Base-by-base conservation (phyloP, 2,797 vertebrate genomes). In the Setipinna tenuifilis region DNA sequence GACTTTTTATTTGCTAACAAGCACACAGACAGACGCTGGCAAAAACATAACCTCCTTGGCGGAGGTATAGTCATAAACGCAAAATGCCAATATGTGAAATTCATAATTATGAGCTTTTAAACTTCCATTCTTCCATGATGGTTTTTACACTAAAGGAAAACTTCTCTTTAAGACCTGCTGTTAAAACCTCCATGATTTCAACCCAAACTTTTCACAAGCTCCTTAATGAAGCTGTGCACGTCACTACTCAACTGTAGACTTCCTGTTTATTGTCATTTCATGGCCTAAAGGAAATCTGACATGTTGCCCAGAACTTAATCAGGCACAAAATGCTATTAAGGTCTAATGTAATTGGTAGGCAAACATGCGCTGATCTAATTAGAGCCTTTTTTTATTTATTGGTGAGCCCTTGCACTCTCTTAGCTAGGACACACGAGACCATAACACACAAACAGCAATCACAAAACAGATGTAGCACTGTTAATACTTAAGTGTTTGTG, bases 321-420 rank as follows among this genome's bases (percentile, higher is more conserved):
- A 78, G 71, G 71, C 71, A 44, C 35, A 78, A 78, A 78, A 78
- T 78, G 71, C 35, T 16, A 78, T 78, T 78, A 78, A 21, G 71
- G 35, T 78, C 31, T 44, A 78, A 78, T 78, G 31, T 78, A 41
- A 78, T 78, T 78, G 71, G 35, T 78, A 78, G 41, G 71, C 71
- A 78, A 78, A 78, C 71, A 78, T 21, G 50, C 2, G 50, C 7
- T 54, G 50, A 7, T 54, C 2, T 54, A 54, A 54, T 54, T 54
- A 54, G 9, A 3, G 50, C 7, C 50, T 54, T 54, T 10, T 0
- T 54, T 54, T 14, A 54, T 54, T 54, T 54, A 10, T 54, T 7
- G 50, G 2, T 14, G 14, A 54, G 50, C 14, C 50, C 50, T 54
- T 54, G 50, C 14, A 54, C 50, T 54, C 14, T 54, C 50, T 54